These are phyloP conservation scores for Artibeus lituratus DNA, from an alignment of 2,797 vertebrate genomes.

Conservation along the genomic window DNA sequence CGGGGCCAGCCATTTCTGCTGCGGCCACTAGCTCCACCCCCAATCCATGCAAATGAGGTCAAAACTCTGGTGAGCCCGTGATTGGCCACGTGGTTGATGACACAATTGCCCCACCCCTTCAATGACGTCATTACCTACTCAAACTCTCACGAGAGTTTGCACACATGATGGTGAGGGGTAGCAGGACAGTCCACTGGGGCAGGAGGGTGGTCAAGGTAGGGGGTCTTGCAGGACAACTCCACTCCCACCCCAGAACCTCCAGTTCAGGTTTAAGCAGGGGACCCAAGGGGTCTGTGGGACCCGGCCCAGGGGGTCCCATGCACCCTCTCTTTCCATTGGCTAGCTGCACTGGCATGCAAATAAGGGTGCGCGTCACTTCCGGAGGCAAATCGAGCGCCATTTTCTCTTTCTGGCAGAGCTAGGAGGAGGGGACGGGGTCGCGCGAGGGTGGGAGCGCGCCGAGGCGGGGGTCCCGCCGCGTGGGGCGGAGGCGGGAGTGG, in stretches of 20 bases:
- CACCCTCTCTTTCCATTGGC: constrained; percentile 85
- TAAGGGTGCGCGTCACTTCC: constrained; percentile 91
- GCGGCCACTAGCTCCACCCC: constrained; percentile 79
- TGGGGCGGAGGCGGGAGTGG: constrained; percentile 42
- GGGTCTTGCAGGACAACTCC: neutral
- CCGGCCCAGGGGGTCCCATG: constrained; percentile 52
- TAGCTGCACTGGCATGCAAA: constrained; percentile 88
- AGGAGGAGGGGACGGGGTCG: constrained; percentile 73
- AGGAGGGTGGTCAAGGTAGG: neutral
- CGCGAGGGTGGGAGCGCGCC: constrained; percentile 59
- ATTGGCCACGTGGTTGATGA: constrained; percentile 53
- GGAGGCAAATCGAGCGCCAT: constrained; percentile 93
- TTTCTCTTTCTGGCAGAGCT: constrained; percentile 87
- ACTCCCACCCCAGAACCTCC: neutral
- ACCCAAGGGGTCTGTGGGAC: neutral
- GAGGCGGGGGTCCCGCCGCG: constrained; percentile 70
- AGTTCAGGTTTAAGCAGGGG: neutral
- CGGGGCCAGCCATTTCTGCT: constrained; percentile 71
- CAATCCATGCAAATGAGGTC: constrained; percentile 75
- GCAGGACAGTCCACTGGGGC: neutral
- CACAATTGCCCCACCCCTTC: constrained; percentile 48
- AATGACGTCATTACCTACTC: neutral
- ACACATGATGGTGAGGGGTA: neutral
- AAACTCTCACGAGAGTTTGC: constrained; percentile 74
- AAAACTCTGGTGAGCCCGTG: constrained; percentile 72